Evolutionary conservation across 2,113 vertebrate species (phyloP).

Genomic region (Oryctolagus cuniculus): DNA sequence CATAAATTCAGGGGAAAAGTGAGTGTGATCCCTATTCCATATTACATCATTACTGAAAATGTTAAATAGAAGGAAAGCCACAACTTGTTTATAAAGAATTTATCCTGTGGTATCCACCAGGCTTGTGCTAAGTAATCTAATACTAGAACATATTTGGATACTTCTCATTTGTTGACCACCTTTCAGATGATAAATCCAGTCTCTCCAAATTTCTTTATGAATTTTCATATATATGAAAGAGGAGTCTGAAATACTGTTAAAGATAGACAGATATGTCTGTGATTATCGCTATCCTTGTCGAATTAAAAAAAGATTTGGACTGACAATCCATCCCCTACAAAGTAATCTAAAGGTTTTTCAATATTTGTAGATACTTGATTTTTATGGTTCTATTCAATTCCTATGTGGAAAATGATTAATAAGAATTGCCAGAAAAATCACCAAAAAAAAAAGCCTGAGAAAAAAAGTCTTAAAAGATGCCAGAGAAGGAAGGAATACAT

Average conservation of each 20-base stretch:
- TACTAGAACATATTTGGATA: not conserved
- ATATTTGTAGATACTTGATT: not conserved
- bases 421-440: not conserved
- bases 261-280: not conserved
- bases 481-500: not conserved
- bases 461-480: not conserved
- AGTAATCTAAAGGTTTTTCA: not conserved
- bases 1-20: not conserved
- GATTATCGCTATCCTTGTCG: not conserved
- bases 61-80: not conserved
- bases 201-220: not conserved
- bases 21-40: not conserved
- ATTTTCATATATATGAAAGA: not conserved
- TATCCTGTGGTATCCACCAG: not conserved
- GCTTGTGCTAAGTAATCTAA: not conserved
- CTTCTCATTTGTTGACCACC: not conserved
- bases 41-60: not conserved
- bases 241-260: not conserved
- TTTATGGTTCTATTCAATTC: not conserved
- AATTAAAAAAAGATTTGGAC: not conserved
- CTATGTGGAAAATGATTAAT: not conserved
- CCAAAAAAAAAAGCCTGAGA: not conserved
- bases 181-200: not conserved
- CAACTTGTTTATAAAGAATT: not conserved
- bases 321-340: not conserved